phyloP scores from a whole-genome alignment of 2,113 vertebrate species.

The Tretioscincus oriximinensis region DNA sequence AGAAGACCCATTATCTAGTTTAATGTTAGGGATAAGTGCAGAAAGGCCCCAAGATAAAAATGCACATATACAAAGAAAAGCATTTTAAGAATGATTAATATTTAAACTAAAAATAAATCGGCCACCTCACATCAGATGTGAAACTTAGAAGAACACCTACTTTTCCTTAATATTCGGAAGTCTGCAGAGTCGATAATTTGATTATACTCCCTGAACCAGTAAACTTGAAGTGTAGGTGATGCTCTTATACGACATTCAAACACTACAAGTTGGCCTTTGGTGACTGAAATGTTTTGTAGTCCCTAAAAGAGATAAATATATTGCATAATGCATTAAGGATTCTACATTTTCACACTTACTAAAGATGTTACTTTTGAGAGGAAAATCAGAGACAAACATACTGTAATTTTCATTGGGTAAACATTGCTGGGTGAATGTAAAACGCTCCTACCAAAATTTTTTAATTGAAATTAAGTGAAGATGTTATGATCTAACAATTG shows the following conservation, averaged over 20 bases:
- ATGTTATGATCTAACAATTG: no score
- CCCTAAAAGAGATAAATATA: conserved; percentile 63
- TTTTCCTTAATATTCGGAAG: conserved; percentile 86
- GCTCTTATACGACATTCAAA: conserved; percentile 84
- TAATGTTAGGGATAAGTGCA: no score
- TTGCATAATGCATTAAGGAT: neutral
- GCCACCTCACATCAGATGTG: neutral
- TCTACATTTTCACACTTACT: neutral
- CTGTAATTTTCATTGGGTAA: neutral
- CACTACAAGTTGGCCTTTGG: conserved; percentile 82
- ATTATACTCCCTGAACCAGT: conserved; percentile 83
- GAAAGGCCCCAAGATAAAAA: no score
- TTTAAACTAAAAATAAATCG: no score
- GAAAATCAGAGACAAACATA: neutral
- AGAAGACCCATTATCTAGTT: no score
- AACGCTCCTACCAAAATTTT: no score
- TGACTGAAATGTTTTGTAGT: conserved; percentile 80
- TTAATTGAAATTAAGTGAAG: no score
- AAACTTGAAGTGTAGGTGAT: conserved; percentile 77
- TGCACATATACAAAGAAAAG: no score
- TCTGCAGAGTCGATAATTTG: conserved; percentile 82
- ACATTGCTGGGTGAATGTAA: neutral
- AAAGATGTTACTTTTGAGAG: neutral
- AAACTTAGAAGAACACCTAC: conserved; percentile 61
- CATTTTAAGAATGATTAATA: no score